Base-by-base conservation (phyloP, 2,113 vertebrate species). In the Forbesichthys papilliferus region DNA sequence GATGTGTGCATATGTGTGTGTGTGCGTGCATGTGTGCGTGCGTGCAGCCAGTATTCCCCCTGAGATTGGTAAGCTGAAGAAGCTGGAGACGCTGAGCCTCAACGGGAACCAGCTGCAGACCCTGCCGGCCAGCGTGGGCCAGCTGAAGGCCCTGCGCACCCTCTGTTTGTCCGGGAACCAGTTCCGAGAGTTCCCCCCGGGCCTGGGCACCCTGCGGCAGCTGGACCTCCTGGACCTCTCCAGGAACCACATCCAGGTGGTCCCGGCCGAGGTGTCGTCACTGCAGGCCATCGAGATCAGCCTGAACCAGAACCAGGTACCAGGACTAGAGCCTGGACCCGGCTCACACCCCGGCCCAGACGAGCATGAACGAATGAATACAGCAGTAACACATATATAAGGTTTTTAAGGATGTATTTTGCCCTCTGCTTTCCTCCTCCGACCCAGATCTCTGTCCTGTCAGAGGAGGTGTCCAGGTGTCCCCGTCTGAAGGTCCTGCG, bases 231-330 rank as follows among this genome's bases (percentile, higher is more conserved):
- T 98, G 42, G 96, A 99, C 85, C 92, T 99, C 75, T 99, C 97
- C 64, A 94, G 91, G 64, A 99, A 99, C 90, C 91, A 93, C 86
- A 98, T 99, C 84, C 95, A 92, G 59, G 91, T 81, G 0, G 90
- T 99, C 42, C 96, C 95, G 0, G 86, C 95, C 10, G 93, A 84
- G 9, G 93, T 99, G 64, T 93, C 90, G 0, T 93, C 95, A 62
- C 82, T 99, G 77, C 98, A 99, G 84, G 92, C 93, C 82, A 98
- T 99, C 0, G 98, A 99, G 88, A 94, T 99, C 85, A 99, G 99
- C 86, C 90, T 99, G 70, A 99, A 99, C 90, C 97, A 99, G 90
- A 99, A 99, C 85, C 98, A 99, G 96, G 97, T 98, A 70, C 11
- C 3, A 2, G n/a, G 66, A 48, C 59, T 14, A 34, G 47, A 54